Base-by-base conservation (phyloP, 2,113 vertebrate genomes). In the Pagrus major region DNA sequence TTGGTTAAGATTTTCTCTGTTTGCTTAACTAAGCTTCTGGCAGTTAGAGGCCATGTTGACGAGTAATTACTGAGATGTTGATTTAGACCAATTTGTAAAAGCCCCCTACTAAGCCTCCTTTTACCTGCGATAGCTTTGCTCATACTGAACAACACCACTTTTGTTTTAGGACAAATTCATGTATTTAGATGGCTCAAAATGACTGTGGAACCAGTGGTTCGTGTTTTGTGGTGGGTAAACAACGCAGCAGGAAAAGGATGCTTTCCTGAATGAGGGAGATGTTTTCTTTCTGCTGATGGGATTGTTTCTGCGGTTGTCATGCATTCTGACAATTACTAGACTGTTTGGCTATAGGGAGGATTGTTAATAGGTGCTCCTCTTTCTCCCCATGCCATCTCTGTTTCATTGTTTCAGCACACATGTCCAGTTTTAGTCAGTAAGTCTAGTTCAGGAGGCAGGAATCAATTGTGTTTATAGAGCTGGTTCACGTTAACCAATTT, bases 11-110 rank as follows among this genome's bases (percentile, higher is more conserved):
- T 67, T 75, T 14, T 6, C 23, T 65, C 31, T 16, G 76, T 78
- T 86, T 88, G 64, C 55, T 76, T 75, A 67, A 14, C 76, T 89
- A 76, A 84, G 74, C 86, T 39, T 49, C 20, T 35, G 42, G 46
- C 21, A 51, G 58, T 70, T 11, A 35, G 31, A 46, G 65, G n/a
- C 4, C 60, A 71, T 70, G 78, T 68, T 70, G 39, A 65, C 20
- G 10, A 10, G 80, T 69, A 69, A 31, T 82, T 80, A 81, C 44
- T 54, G 31, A 77, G 46, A 81, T 76, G 39, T 29, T 80, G 58
- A 66, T 78, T 79, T 66, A 39, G 33, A 61, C 70, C 33, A 29
- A 21, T 54, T 68, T 84, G 25, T 55, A 25, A 31, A n/a, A 11
- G n/a, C n/a, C n/a, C n/a, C n/a, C n/a, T n/a, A 54, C 47, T 14